Evolutionary conservation across 2,888 invertebrate genomes (phyloP).

Genomic region (Eristalinus aeneus): DNA sequence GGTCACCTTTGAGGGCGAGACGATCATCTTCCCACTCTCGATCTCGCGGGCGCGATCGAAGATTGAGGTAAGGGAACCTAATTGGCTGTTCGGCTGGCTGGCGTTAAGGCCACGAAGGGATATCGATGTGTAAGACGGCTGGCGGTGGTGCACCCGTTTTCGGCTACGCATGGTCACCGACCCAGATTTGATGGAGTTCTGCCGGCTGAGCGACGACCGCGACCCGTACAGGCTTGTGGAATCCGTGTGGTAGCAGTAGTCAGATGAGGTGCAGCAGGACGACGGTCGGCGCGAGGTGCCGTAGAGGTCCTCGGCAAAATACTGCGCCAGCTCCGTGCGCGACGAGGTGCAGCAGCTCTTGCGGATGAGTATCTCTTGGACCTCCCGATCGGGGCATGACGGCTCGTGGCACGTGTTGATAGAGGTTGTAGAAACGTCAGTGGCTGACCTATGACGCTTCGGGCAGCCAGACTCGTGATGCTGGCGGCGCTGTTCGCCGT

Average conservation of each 20-base stretch:
- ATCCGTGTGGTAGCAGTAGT: constrained; percentile 80
- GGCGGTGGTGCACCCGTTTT: constrained; percentile 77
- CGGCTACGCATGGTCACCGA: constrained; percentile 77
- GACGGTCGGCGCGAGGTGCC: constrained; percentile 78
- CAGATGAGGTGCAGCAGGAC: constrained; percentile 80
- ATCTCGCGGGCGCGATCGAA: constrained; percentile 78
- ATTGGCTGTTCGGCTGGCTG: constrained; percentile 77
- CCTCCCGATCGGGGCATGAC: constrained; percentile 78
- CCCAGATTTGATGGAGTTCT: constrained; percentile 80
- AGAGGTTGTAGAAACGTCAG: constrained; percentile 78
- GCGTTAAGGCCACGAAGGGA: constrained; percentile 78
- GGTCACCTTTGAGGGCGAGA: constrained; percentile 76
- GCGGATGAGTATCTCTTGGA: constrained; percentile 79
- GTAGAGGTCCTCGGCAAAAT: constrained; percentile 79
- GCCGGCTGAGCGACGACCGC: constrained; percentile 79
- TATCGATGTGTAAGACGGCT: constrained; percentile 79
- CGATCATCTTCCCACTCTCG: constrained; percentile 73
- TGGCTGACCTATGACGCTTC: constrained; percentile 79
- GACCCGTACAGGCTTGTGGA: constrained; percentile 80
- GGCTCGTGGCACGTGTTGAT: constrained; percentile 78
- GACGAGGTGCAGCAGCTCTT: constrained; percentile 77
- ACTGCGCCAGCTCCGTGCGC: constrained; percentile 79
- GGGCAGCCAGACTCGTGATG: constrained; percentile 73
- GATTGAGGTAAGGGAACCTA: constrained; percentile 79
- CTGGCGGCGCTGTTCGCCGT: constrained; percentile 66